phyloP scores from a whole-genome alignment of 2,888 invertebrate species.

The Lasioglossum villosulum region DNA sequence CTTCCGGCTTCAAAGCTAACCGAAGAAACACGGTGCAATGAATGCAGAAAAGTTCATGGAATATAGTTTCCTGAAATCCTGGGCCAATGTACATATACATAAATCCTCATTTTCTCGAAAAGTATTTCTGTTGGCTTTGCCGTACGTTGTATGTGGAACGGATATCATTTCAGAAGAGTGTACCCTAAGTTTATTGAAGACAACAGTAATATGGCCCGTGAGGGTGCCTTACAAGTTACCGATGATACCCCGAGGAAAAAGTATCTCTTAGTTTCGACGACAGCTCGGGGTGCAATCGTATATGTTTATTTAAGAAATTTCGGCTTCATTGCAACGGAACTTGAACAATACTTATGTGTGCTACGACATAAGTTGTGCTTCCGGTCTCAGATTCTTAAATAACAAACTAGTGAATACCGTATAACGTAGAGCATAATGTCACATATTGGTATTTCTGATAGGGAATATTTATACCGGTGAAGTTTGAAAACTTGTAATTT shows the following conservation, averaged over 20 bases:
- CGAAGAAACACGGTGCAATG: background rate
- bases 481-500: background rate
- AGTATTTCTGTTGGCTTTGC: background rate
- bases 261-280: background rate
- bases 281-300: background rate
- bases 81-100: background rate
- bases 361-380: background rate
- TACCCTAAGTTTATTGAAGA: background rate
- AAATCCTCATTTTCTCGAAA: background rate
- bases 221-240: background rate
- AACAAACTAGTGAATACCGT: background rate
- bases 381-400: background rate
- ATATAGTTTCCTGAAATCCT: background rate
- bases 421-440: background rate
- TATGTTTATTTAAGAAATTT: slow-evolving; percentile 4
- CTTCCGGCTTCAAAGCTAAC: background rate
- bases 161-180: background rate
- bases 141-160: background rate
- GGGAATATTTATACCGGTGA: background rate
- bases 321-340: background rate
- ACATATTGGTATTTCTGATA: background rate
- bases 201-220: background rate
- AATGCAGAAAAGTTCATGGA: background rate
- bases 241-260: background rate
- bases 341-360: background rate